phyloP scores from a whole-genome alignment of 2,797 vertebrate species.

The Pterois miles region DNA sequence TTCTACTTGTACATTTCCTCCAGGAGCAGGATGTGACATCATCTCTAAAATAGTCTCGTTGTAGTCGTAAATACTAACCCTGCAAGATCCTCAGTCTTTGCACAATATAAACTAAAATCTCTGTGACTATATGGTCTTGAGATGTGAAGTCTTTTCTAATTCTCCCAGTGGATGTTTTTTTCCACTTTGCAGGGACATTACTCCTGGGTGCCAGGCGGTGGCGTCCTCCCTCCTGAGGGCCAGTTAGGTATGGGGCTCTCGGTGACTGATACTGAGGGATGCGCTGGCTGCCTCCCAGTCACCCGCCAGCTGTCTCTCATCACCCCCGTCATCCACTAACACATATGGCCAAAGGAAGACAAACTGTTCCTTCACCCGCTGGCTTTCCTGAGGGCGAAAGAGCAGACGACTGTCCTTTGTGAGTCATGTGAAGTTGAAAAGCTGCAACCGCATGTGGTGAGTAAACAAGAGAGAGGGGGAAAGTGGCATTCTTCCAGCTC shows the following conservation, averaged over 20 bases:
- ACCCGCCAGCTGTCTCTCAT: conserved; percentile 44
- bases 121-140: too few species aligned
- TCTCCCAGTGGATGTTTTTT: neutral
- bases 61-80: too few species aligned
- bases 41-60: too few species aligned
- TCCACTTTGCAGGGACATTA: neutral
- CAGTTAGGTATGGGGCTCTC: neutral
- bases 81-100: too few species aligned
- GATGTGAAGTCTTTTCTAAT: too few species aligned
- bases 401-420: conserved; percentile 1
- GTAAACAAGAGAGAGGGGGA: conserved; percentile 4
- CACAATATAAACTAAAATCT: too few species aligned
- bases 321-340: conserved; percentile 15
- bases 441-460: neutral
- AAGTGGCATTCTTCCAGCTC: conserved; percentile 29
- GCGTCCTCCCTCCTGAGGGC: conserved; percentile 13
- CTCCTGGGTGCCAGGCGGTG: neutral
- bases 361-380: conserved; percentile 4
- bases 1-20: too few species aligned
- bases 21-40: too few species aligned
- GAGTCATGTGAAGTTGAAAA: neutral
- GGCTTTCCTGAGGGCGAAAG: neutral
- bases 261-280: conserved; percentile 31
- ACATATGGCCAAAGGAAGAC: conserved; percentile 16
- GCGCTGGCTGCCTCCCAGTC: conserved; percentile 38